Evolutionary conservation across 2,888 invertebrate species (phyloP).

Genomic region (Eristalis tenax): DNA sequence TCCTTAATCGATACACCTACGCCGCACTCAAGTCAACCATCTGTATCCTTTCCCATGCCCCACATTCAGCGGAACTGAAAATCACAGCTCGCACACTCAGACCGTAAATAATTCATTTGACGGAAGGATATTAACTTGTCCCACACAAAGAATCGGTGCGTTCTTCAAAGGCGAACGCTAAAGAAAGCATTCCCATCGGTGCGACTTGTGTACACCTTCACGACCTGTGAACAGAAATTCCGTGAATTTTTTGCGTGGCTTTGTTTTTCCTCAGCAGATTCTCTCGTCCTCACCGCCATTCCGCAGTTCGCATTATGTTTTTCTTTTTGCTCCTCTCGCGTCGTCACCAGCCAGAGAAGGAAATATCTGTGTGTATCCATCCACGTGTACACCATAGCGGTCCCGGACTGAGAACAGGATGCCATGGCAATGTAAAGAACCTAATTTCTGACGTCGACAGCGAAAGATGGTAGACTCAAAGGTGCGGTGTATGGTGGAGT

Average conservation of each 20-base stretch:
- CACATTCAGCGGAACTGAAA: background rate
- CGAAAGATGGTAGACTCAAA: slow-evolving; percentile 21
- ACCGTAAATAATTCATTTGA: slow-evolving; percentile 14
- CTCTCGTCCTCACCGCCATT: background rate
- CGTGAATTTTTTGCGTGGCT: slow-evolving; percentile 27
- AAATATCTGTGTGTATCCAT: background rate
- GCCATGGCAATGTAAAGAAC: background rate
- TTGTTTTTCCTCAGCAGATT: slow-evolving; percentile 4
- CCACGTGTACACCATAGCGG: background rate
- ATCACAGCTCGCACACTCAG: slow-evolving; percentile 10
- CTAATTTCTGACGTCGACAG: slow-evolving; percentile 37
- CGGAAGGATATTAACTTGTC: slow-evolving; percentile 15
- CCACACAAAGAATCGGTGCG: background rate
- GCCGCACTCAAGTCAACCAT: background rate
- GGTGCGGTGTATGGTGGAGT: slow-evolving; percentile 19
- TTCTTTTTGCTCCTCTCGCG: background rate
- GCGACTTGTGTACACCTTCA: slow-evolving; percentile 24
- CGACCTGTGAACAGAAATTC: slow-evolving; percentile 21
- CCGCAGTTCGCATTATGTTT: slow-evolving; percentile 4
- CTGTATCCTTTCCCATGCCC: slow-evolving; percentile 8
- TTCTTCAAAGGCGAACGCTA: background rate
- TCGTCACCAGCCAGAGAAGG: background rate
- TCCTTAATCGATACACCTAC: slow-evolving; percentile 13
- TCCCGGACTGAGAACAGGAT: slow-evolving; percentile 1
- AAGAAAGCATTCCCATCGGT: slow-evolving; percentile 14